Percentiles rank a stretch among this genome's conserved stretches.
These are phyloP conservation scores for Drosophila ohnishii DNA, from an alignment of 1,140 invertebrate species.

Conservation along the genomic window DNA sequence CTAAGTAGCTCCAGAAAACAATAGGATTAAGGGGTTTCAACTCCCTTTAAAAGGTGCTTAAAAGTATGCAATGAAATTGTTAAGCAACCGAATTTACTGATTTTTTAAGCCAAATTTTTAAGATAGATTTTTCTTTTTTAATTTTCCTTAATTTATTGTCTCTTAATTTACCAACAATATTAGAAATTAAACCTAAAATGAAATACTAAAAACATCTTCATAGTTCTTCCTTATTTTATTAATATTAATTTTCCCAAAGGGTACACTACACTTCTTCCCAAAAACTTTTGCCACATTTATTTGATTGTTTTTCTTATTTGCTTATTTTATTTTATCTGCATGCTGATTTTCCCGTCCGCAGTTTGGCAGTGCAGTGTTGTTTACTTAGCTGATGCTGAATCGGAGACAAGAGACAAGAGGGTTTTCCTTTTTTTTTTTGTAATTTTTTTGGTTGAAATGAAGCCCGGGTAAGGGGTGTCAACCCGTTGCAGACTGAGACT, in stretches of 20 bases:
- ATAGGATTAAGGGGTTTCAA: no score
- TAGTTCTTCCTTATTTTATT: not conserved
- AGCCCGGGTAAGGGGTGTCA: conserved; percentile 8
- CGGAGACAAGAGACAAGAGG: conserved; percentile 12
- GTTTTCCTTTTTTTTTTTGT: conserved; percentile 1
- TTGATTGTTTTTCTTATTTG: conserved; percentile 54
- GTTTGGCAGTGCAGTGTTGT: conserved; percentile 69
- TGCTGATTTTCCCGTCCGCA: conserved; percentile 72
- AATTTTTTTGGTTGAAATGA: conserved; percentile 8
- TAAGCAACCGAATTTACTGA: no score
- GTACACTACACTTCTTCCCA: not conserved
- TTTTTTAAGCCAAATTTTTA: no score
- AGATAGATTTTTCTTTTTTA: no score
- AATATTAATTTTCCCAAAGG: not conserved
- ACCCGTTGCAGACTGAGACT: conserved; percentile 68
- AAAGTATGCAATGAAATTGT: no score
- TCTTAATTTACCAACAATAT: not conserved
- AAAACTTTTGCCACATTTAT: conserved; percentile 20
- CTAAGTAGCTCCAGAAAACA: no score
- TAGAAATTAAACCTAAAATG: not conserved
- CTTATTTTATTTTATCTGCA: conserved; percentile 78
- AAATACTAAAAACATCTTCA: not conserved
- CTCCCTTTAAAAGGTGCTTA: no score
- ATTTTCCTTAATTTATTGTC: not conserved
- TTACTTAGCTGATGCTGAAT: conserved; percentile 51